Evolutionary conservation across 2,797 vertebrate genomes (phyloP).

Genomic region (Avahi laniger): DNA sequence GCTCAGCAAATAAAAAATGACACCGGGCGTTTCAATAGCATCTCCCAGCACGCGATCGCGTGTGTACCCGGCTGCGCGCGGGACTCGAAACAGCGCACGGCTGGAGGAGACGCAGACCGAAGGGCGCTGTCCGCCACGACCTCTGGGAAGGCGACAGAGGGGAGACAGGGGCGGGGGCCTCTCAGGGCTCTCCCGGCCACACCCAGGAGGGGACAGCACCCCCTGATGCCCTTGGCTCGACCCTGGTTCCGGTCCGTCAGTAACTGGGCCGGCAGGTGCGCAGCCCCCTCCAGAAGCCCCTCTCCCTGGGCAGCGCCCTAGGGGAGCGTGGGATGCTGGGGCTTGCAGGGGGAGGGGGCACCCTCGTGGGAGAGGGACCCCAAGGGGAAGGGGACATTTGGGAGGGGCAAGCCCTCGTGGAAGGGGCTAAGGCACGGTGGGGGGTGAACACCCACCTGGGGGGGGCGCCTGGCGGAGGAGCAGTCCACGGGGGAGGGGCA

Average conservation of each 20-base stretch:
- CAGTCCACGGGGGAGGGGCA: no score
- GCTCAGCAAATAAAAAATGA: neutral
- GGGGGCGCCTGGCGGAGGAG: no score
- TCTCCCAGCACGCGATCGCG: neutral
- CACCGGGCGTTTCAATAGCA: neutral
- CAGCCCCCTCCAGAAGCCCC: neutral
- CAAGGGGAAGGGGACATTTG: fast-evolving
- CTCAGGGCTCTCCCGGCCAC: neutral
- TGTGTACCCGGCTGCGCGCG: neutral
- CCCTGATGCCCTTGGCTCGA: neutral
- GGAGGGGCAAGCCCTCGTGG: no score
- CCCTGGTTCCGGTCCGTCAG: neutral
- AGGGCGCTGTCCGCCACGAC: no score
- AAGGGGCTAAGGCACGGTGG: neutral
- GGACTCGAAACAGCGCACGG: neutral
- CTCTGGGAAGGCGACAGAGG: neutral
- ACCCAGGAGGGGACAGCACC: neutral
- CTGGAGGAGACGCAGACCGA: neutral
- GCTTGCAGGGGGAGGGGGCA: fast-evolving
- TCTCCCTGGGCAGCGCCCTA: neutral
- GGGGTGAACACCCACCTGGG: neutral
- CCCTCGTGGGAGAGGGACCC: neutral
- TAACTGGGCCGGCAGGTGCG: neutral
- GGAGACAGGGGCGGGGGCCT: fast-evolving
- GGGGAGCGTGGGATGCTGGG: neutral